Base-by-base conservation (phyloP, 2,888 invertebrate species). In the Stenodera caucasica region DNA sequence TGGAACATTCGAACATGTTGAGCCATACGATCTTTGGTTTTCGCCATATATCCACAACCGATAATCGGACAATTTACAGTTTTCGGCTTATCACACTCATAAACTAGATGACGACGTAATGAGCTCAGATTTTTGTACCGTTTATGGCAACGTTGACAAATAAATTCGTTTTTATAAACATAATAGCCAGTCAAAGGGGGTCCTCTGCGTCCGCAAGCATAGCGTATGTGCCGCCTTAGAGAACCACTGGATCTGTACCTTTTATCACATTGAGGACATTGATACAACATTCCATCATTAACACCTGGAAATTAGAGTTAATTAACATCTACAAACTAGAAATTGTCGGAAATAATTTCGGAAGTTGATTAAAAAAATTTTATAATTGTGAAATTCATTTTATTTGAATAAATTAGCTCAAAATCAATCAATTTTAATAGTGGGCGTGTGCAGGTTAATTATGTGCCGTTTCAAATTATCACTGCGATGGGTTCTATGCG, bases 1-100 rank as follows among this genome's bases (percentile, higher is more conserved):
- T 75, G 75, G 11, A 69, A 68, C 73, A 73, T 75, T 50, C 70
- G 62, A 53, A 73, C 72, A 59, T 75, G 74, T 49, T 73, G 73
- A 45, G 69, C 57, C 75, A 76, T 73, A 30, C 75, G 63, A 53
- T 76, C 74, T 40, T 70, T 69, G 51, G 72, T 70, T 64, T 76
- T 76, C 0, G 74, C 72, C 57, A 68, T 74, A 52, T 76, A 76
- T 0, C 21, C 37, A 51, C 76, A 76, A 9, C 67, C 63, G 0
- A 67, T n/a, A 12, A 75, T 68, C 0, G 76, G 75, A 65, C 77
- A 77, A 14, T 66, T 57, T 8, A 76, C 69, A 9, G 66, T 70
- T 2, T 74, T 70, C 29, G 66, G 60, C 57, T 77, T 75, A 2
- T 72, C 71, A 40, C 77, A 77, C 55, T 75, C 74, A 54, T 74